Conservation (phyloP, 2,888 invertebrate species). For the Nephrocerus scutellatus region DNA sequence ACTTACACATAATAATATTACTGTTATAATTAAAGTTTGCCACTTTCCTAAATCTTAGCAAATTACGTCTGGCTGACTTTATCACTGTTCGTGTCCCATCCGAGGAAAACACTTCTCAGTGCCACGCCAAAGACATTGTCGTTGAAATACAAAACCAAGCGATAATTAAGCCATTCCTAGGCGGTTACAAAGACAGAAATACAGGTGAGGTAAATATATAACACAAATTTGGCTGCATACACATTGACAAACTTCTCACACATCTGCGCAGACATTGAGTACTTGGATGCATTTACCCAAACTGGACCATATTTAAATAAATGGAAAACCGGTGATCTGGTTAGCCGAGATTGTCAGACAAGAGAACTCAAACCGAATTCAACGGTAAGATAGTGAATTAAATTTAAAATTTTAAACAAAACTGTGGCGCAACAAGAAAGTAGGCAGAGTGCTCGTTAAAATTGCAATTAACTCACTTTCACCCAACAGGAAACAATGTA, state of each 20-base stretch:
- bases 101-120: constrained; percentile 41
- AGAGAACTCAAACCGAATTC: constrained; percentile 41
- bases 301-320: constrained; percentile 51
- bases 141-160: constrained; percentile 55
- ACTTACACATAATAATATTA: too few relatives aligned
- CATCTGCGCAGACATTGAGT: constrained; percentile 52
- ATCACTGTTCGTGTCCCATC: constrained; percentile 51
- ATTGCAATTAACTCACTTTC: neutral
- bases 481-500: constrained; percentile 36
- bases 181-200: constrained; percentile 68
- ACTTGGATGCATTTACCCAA: constrained; percentile 77
- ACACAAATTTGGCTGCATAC: neutral
- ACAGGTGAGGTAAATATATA: constrained; percentile 49
- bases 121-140: constrained; percentile 47
- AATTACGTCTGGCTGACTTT: constrained; percentile 50
- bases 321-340: constrained; percentile 31
- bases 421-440: neutral
- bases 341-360: constrained; percentile 60
- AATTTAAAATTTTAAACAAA: neutral
- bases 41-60: too few relatives aligned
- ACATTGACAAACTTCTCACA: neutral
- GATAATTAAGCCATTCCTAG: constrained; percentile 65
- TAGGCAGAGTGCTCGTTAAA: neutral
- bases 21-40: too few relatives aligned
- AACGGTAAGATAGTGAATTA: constrained; percentile 39